A percentile compares a stretch with the other conserved stretches of the same genome.
Evolutionary conservation across 2,797 vertebrate species (phyloP).

Genomic region (Danio albolineatus): DNA sequence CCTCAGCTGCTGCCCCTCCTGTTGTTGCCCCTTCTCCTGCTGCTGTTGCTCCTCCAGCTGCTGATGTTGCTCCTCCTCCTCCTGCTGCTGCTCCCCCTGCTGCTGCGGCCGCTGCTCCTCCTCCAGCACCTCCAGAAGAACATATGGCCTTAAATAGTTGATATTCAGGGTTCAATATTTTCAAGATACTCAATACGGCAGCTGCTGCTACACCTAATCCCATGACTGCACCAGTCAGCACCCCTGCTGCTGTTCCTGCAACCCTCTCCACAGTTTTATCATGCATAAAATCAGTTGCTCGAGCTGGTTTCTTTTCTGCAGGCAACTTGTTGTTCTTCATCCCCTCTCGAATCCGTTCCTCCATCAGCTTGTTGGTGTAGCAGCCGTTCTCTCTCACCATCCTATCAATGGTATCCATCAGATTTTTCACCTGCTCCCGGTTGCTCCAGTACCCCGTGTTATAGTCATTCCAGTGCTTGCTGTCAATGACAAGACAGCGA

Average conservation of each 20-base stretch:
- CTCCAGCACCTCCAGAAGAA: no score
- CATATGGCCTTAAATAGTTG: no score
- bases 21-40: no score
- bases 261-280: neutral
- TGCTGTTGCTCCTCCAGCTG: no score
- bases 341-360: neutral
- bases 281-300: neutral
- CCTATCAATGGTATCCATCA: conserved; percentile 24
- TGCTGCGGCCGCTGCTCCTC: neutral
- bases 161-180: no score
- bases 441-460: conserved; percentile 29
- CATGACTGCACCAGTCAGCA: no score
- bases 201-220: no score
- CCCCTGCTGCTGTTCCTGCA: neutral
- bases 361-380: conserved; percentile 58
- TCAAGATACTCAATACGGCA: no score
- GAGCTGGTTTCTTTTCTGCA: neutral
- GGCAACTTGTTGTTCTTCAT: fast-evolving
- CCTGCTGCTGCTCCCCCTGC: no score
- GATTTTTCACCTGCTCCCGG: neutral
- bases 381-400: conserved; percentile 40
- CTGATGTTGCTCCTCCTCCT: fast-evolving
- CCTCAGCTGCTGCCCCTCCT: no score
- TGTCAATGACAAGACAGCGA: conserved; percentile 38
- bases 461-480: conserved; percentile 27